Base-by-base conservation (phyloP, 2,888 invertebrate species). In the Dryobotodes eremita region DNA sequence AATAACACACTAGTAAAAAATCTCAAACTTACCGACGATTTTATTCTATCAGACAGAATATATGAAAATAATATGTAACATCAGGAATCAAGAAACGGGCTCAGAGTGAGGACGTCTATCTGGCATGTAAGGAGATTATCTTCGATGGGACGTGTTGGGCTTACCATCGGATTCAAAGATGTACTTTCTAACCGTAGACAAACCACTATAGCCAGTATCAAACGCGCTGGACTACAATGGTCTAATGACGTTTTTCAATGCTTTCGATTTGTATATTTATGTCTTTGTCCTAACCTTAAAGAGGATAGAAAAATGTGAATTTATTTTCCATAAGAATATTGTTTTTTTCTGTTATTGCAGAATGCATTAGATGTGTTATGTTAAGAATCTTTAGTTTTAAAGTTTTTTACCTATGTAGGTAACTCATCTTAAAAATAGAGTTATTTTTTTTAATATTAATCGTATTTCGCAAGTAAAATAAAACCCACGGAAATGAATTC, bases 41-140 rank as follows among this genome's bases (percentile, higher is more conserved):
- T 26, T 53, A 0, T 17, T 36, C 8, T 17, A 31, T 50, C 4
- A 42, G 26, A 62, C 11, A 42, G 68, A 68, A 77, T 83, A 50
- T 65, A 48, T 26, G 26, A 59, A 6, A 15, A 50, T 6, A 15
- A 50, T 83, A 53, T 48, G 20, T 65, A 57, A 83, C 15, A 23
- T 57, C n/a, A 59, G n/a, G n/a, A 65, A 53, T 46, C 59, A 26
- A 53, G 11, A 26, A 55, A 61, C 48, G 11, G 46, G 15, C 31
- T n/a, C 1, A 8, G 13, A 69, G 62, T 66, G 15, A 85, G 42
- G 15, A 71, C 42, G 42, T 23, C 48, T 50, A n/a, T 31, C 53
- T 61, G 71, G 17, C 66, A 46, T 55, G 46, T 66, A 53, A 80
- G 59, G 48, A 80, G 81, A 85, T 81, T 81, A 81, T 57, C 26